Conservation (phyloP, 2,888 invertebrate species). For the Emesis furor region DNA sequence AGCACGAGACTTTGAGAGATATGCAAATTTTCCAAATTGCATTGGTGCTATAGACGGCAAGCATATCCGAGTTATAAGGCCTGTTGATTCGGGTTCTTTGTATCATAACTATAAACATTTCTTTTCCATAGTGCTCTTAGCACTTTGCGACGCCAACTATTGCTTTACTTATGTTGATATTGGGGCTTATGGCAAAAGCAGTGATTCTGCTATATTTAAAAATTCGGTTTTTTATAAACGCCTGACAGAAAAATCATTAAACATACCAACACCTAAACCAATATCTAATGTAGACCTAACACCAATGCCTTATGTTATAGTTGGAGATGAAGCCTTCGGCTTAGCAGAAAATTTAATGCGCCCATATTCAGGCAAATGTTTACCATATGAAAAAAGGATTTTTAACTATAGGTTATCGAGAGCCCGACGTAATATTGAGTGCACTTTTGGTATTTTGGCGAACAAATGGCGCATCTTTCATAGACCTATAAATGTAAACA, state of each 20-base stretch:
- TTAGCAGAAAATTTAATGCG: constrained; percentile 75
- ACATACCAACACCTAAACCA: constrained; percentile 46
- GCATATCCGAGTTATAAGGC: constrained; percentile 63
- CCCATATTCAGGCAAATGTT: constrained; percentile 71
- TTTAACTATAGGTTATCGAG: constrained; percentile 77
- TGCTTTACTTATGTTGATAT: constrained; percentile 66
- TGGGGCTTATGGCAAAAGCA: constrained; percentile 70
- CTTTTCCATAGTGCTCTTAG: neutral
- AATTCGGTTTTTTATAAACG: constrained; percentile 68
- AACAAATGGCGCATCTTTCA: constrained; percentile 68
- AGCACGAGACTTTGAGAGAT: constrained; percentile 70
- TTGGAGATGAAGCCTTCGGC: constrained; percentile 77
- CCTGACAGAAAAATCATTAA: constrained; percentile 64
- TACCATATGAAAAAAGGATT: constrained; percentile 71
- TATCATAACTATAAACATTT: neutral
- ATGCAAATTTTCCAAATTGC: constrained; percentile 68
- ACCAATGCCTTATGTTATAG: constrained; percentile 60
- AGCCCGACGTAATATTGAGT: constrained; percentile 64
- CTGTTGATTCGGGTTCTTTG: constrained; percentile 75
- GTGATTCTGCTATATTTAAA: constrained; percentile 67
- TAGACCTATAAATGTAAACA: constrained; percentile 60
- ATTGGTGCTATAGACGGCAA: constrained; percentile 70
- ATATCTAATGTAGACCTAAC: constrained; percentile 23
- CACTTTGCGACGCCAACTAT: constrained; percentile 25
- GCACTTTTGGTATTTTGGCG: constrained; percentile 32